Conservation (phyloP, 2,113 vertebrate genomes). For the Poeciliopsis retropinna region DNA sequence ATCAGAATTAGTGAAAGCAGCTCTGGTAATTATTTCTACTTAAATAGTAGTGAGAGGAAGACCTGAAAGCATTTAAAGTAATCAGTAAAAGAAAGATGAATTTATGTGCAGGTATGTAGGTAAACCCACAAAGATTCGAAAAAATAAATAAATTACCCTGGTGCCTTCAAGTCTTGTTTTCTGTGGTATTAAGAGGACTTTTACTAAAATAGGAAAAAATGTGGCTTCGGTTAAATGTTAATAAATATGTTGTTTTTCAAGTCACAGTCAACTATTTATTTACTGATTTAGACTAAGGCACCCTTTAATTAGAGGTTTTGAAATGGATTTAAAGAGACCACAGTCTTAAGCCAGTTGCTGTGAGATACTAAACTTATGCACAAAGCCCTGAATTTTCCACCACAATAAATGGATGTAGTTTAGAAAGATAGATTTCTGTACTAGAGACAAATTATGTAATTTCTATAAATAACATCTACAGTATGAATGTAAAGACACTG, state of each 20-base stretch:
- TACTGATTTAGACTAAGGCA: background rate
- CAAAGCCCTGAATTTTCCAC: no score
- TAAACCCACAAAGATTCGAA: no score
- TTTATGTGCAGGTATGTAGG: background rate
- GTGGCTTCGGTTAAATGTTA: background rate
- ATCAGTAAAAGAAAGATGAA: background rate
- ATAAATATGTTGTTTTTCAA: background rate
- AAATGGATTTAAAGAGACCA: background rate
- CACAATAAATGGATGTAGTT: no score
- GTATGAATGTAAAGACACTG: no score
- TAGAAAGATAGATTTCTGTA: no score
- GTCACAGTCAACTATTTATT: background rate
- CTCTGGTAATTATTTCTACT: background rate
- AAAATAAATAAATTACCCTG: conserved; percentile 1
- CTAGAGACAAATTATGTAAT: no score
- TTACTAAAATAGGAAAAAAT: background rate
- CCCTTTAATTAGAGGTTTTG: background rate
- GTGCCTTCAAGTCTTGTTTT: background rate
- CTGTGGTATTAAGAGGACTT: background rate
- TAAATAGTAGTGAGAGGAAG: background rate
- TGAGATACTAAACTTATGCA: no score
- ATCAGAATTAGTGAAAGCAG: background rate
- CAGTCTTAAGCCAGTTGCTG: no score
- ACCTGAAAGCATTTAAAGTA: background rate
- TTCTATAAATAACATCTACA: no score